phyloP scores from a whole-genome alignment of 1,140 invertebrate genomes.

The Nephotettix cincticeps region DNA sequence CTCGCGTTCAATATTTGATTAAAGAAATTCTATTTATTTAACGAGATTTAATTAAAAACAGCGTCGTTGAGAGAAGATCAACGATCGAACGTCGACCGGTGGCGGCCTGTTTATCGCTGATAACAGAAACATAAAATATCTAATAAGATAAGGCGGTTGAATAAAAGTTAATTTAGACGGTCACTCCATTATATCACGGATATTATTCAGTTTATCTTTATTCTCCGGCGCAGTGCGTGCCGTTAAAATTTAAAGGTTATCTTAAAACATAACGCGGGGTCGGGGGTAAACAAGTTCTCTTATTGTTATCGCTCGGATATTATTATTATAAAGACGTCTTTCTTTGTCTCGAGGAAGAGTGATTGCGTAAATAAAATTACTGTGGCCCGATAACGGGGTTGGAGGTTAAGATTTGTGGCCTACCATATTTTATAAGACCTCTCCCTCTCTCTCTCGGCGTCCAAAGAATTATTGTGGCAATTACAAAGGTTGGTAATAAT shows the following conservation, averaged over 20 bases:
- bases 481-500: too few species aligned
- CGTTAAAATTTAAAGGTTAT: slow-evolving; percentile 10
- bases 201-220: slow-evolving; percentile 11
- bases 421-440: too few species aligned
- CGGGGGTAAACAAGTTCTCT: too few species aligned
- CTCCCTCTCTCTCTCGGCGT: too few species aligned
- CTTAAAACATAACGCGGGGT: slow-evolving; percentile 8
- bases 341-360: too few species aligned
- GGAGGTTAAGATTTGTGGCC: too few species aligned
- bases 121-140: background rate
- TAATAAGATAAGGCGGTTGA: background rate
- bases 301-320: too few species aligned
- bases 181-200: background rate
- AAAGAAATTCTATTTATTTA: slow-evolving; percentile 24
- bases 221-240: slow-evolving; percentile 1
- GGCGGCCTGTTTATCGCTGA: slow-evolving; percentile 11
- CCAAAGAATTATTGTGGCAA: too few species aligned
- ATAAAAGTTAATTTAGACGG: slow-evolving; percentile 3
- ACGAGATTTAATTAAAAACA: slow-evolving; percentile 23
- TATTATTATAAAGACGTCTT: too few species aligned
- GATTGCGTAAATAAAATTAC: too few species aligned
- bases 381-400: too few species aligned
- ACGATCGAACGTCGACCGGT: background rate
- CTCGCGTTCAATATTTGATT: slow-evolving; percentile 17
- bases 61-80: slow-evolving; percentile 19